phyloP scores from a whole-genome alignment of 1,140 invertebrate species.

The Tigriopus japonicus region DNA sequence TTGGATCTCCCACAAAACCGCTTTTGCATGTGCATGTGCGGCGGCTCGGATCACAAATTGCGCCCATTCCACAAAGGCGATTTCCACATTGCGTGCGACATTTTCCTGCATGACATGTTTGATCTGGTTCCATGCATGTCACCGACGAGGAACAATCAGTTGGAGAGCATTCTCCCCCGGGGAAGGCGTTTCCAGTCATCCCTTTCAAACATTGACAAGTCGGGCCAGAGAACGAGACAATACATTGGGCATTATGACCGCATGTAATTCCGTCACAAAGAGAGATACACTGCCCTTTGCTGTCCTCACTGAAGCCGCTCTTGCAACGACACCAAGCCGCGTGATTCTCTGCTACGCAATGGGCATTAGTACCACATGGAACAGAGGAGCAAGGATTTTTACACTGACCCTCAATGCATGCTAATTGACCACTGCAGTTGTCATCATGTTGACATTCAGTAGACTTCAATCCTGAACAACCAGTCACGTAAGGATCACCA shows the following conservation, averaged over 20 bases:
- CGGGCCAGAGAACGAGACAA: constrained; percentile 59
- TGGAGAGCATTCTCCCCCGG: constrained; percentile 55
- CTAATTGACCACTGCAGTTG: constrained; percentile 56
- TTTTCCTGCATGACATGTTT: constrained; percentile 58
- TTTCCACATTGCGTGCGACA: constrained; percentile 55
- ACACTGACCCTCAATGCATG: constrained; percentile 49
- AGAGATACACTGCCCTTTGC: constrained; percentile 19
- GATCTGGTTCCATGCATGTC: constrained; percentile 48
- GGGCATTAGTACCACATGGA: constrained; percentile 59
- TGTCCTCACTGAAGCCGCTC: constrained; percentile 40
- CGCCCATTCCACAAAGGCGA: constrained; percentile 52
- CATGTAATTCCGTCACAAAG: constrained; percentile 55
- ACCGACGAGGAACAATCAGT: constrained; percentile 54
- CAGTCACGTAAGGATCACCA: constrained; percentile 60
- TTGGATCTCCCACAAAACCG: constrained; percentile 69
- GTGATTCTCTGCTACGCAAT: constrained; percentile 69
- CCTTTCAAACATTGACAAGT: constrained; percentile 70
- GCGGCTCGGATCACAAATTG: constrained; percentile 51
- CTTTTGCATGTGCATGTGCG: constrained; percentile 68
- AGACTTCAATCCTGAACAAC: constrained; percentile 26
- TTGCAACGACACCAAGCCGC: constrained; percentile 67
- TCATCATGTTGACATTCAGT: constrained; percentile 45
- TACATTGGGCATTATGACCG: constrained; percentile 56
- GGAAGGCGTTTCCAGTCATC: constrained; percentile 69
- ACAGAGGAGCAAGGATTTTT: constrained; percentile 53